Conservation (phyloP, 1,140 invertebrate genomes). For the Drosophila repleta region DNA sequence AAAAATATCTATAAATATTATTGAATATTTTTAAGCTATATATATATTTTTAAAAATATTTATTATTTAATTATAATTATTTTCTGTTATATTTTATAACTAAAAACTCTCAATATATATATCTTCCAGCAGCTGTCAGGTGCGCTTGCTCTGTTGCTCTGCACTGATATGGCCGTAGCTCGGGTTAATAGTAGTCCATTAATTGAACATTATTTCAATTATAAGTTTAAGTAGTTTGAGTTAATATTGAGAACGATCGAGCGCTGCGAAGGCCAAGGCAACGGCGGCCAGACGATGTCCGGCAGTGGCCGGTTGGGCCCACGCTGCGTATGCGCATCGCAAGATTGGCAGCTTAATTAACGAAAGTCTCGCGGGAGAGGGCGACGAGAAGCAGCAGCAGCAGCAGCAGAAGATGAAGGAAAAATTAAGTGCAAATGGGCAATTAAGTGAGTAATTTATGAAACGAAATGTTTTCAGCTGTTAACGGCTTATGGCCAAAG, state of each 20-base stretch:
- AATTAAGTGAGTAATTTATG: constrained; percentile 79
- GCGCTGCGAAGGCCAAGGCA: not conserved
- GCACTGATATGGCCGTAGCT: not conserved
- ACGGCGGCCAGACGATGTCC: not conserved
- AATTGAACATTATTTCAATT: constrained; percentile 8
- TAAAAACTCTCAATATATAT: not conserved
- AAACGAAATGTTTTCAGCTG: constrained; percentile 52
- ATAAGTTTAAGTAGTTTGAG: not conserved
- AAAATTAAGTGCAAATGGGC: constrained; percentile 80
- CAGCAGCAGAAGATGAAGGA: constrained; percentile 6
- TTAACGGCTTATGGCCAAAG: constrained; percentile 42
- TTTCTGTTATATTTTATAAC: not conserved
- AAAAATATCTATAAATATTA: too few relatives aligned
- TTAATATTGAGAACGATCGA: constrained; percentile 6
- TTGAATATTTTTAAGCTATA: too few relatives aligned
- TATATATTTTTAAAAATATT: too few relatives aligned
- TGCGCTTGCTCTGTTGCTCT: too few relatives aligned
- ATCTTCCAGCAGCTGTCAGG: too few relatives aligned
- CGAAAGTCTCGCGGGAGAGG: constrained; percentile 23
- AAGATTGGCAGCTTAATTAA: constrained; percentile 67
- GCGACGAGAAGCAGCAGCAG: not conserved
- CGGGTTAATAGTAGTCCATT: constrained; percentile 1
- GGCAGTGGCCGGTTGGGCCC: constrained; percentile 31
- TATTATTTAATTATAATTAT: not conserved
- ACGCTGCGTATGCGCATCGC: constrained; percentile 70